phyloP scores from a whole-genome alignment of 2,113 vertebrate species.

The Orcinus orca region DNA sequence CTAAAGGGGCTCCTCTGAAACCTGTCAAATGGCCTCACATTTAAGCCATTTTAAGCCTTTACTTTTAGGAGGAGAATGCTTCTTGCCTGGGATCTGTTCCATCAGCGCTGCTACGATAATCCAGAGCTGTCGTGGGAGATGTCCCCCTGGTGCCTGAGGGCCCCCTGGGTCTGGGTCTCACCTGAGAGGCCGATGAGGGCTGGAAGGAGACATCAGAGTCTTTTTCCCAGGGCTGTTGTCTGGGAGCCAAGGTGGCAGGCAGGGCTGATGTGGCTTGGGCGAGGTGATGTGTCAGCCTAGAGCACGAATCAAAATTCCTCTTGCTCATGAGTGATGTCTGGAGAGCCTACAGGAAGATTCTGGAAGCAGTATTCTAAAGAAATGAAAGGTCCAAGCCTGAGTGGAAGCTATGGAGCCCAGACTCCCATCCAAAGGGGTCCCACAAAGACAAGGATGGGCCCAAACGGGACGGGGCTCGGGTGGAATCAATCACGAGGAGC shows the following conservation, averaged over 20 bases:
- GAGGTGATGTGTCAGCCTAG: not conserved
- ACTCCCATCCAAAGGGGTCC: not conserved
- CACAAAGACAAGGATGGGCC: too few species aligned
- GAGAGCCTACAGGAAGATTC: not conserved
- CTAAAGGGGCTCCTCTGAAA: not conserved
- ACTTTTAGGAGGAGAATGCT: not conserved
- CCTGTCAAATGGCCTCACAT: constrained; percentile 1
- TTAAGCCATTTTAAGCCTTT: not conserved
- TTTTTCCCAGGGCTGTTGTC: not conserved
- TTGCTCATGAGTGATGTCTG: not conserved
- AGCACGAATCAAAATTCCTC: not conserved
- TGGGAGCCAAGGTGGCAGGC: not conserved
- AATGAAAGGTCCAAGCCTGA: not conserved
- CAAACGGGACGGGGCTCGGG: too few species aligned
- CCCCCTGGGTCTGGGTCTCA: not conserved
- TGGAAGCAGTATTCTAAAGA: not conserved
- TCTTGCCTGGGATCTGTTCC: not conserved
- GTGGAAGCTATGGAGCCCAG: not conserved
- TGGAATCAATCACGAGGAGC: not conserved
- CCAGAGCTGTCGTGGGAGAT: not conserved
- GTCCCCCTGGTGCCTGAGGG: not conserved
- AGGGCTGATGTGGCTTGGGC: not conserved
- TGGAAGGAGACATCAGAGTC: not conserved
- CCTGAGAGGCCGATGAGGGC: not conserved
- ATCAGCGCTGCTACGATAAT: too few species aligned